Evolutionary conservation across 37 sponge, comb jelly and placozoan genomes (phyloP), one percentile per base, ranked within the genome.

Genomic region (Axinella damicornis): DNA sequence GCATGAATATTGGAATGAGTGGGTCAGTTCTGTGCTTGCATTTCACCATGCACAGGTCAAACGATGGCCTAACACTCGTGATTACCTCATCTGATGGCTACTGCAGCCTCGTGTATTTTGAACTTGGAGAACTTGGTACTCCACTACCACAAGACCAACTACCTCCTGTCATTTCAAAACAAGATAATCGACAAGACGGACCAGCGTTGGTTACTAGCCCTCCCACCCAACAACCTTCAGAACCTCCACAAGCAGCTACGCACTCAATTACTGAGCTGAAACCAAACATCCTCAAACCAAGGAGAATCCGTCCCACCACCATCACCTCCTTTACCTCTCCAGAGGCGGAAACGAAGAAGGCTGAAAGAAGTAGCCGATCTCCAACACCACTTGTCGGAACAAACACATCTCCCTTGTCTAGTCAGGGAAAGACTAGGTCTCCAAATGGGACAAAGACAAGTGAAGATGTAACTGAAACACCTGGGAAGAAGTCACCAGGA

Each of bases 31-130:
- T n/a, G n/a, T n/a, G n/a, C n/a, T 46, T 46, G 9, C 46, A 4
- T 46, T 4, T 46, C 9, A 46, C 46, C 46, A 46, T 46, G 46
- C 74, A 12, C 75, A 98, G 98, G 98, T 99, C 97, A 17, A 78
- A 72, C 53, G 92, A 96, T 93, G 99, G 97, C 11, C 64, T 63
- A 13, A 61, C 85, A 0, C 73, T 99, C 2, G 79, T 93, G 25
- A 69, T 96, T 16, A 90, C 99, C 0, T 96, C 97, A 37, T 87
- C 92, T 25, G 99, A 99, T 68, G 95, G 97, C 33, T 99, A 93
- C 74, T 99, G 99, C 68, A 83, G 97, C 22, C 55, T 99, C 31
- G 55, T 96, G 20, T 69, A 72, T 22, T 99, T 99, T 73, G 89
- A 83, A 20, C 78, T 80, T 24, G 87, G 82, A 34, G 99, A 99